Percentiles rank a stretch among this genome's conserved stretches.
These are phyloP conservation scores for Folsomia manolachei DNA, from an alignment of 2,888 invertebrate species.

Conservation along the genomic window DNA sequence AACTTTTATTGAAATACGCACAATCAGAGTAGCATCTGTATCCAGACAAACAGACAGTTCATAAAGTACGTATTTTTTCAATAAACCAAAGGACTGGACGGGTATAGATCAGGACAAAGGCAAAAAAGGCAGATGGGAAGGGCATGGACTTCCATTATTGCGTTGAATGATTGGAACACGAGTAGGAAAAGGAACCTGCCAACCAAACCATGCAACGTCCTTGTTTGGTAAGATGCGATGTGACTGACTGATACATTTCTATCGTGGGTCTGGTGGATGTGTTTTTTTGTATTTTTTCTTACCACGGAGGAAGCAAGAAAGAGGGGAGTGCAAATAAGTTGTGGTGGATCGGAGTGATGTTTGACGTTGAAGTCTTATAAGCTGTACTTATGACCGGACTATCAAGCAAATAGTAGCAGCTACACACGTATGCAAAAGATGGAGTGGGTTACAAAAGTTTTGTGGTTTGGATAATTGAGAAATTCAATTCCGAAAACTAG, in stretches of 20 bases:
- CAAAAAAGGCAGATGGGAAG: no score
- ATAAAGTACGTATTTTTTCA: no score
- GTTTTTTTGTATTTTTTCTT: no score
- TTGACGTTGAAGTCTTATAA: neutral
- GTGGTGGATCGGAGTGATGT: no score
- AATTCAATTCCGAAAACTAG: slow-evolving; percentile 18
- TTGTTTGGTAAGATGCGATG: neutral
- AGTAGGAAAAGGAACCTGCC: neutral
- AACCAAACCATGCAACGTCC: neutral
- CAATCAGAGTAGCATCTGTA: no score
- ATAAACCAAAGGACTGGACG: no score
- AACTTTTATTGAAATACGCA: no score
- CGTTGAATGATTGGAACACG: neutral
- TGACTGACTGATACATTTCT: neutral
- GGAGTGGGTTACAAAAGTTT: slow-evolving; percentile 4
- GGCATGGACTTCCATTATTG: neutral
- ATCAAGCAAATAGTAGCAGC: no score
- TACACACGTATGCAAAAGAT: no score
- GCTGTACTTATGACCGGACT: neutral
- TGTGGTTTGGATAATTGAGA: slow-evolving; percentile 21
- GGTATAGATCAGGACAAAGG: neutral
- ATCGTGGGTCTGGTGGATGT: no score
- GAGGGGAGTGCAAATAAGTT: no score
- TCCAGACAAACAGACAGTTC: no score
- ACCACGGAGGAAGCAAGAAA: neutral